Evolutionary conservation across 2,888 invertebrate species (phyloP).

Genomic region (Trilocha varians): DNA sequence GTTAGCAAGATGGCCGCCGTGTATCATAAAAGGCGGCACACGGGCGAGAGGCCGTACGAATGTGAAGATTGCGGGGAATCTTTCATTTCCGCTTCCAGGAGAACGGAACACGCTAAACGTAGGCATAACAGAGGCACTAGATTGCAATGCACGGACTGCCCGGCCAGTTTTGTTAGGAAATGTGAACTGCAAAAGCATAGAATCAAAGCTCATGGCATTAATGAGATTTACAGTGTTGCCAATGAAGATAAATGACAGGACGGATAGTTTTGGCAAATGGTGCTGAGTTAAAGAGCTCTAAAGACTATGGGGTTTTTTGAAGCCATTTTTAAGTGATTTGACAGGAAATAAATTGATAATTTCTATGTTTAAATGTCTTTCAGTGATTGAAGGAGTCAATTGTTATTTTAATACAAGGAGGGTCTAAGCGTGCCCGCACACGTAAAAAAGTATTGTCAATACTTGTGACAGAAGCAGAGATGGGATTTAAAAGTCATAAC

Average conservation of each 20-base stretch:
- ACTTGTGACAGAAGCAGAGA: no score
- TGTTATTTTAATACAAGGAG: no score
- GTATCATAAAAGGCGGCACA: conserved; percentile 59
- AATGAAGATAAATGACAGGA: neutral
- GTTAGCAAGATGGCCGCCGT: conserved; percentile 61
- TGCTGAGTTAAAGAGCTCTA: no score
- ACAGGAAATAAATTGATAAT: no score
- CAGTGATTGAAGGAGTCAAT: no score
- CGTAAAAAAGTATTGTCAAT: no score
- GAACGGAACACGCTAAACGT: conserved; percentile 54
- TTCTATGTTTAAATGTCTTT: no score
- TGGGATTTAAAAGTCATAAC: no score
- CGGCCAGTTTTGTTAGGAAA: conserved; percentile 39
- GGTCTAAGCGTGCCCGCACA: no score
- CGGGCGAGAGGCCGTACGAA: conserved; percentile 58
- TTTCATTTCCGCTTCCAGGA: conserved; percentile 56
- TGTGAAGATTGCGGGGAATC: conserved; percentile 55
- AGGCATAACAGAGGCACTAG: conserved; percentile 47
- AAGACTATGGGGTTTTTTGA: no score
- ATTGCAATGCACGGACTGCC: conserved; percentile 38
- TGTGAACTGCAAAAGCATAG: conserved; percentile 47
- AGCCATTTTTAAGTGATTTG: no score
- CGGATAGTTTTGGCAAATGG: neutral
- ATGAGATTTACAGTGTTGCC: neutral
- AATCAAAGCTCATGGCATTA: conserved; percentile 29